Evolutionary conservation across 2,113 vertebrate genomes (phyloP), one percentile per base, ranked within the genome.

Genomic region (Nannobrachium achirus): DNA sequence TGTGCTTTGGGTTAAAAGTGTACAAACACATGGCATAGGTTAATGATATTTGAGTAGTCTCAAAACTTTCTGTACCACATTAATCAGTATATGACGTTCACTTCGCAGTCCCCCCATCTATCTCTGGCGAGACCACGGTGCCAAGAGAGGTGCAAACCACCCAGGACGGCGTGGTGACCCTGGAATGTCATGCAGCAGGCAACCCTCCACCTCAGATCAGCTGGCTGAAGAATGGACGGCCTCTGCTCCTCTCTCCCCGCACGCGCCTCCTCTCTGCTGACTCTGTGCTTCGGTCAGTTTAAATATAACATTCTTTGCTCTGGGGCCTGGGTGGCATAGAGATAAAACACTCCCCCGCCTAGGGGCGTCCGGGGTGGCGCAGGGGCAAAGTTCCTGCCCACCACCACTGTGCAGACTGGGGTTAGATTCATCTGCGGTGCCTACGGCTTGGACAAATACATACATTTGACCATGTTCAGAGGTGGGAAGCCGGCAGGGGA

Each of bases 201-300:
- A 92, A 77, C 48, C 92, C 92, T 0, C 91, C 91, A 1, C 93
- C 95, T 73, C 93, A 90, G 45, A 79, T 96, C 81, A 95, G 87
- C 92, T 98, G 96, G 96, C 84, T 96, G 74, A 96, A 92, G 81
- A 94, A 96, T 0, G 93, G 96, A 18, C 91, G 88, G 2, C 94
- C 95, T 0, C 87, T 98, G 10, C 87, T 89, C 0, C 89, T 96
- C 14, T 95, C 95, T 4, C 89, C 93, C 1, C 94, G 48, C 0
- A 73, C 92, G 5, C 92, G 84, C 46, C 93, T 97, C 41, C 89
- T 94, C 14, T 86, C 93, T 0, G 78, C 86, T 0, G 94, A 96
- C 41, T 92, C 89, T 0, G 0, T 93, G 52, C 95, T 98, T 73
- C 92, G 95, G 97, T 97, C 63, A 75, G 82, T 66, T 46, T 39